Percentiles rank a stretch among this genome's conserved stretches.
phyloP scores from a whole-genome alignment of 2,888 invertebrate species.

The Polylopha cassiicola region DNA sequence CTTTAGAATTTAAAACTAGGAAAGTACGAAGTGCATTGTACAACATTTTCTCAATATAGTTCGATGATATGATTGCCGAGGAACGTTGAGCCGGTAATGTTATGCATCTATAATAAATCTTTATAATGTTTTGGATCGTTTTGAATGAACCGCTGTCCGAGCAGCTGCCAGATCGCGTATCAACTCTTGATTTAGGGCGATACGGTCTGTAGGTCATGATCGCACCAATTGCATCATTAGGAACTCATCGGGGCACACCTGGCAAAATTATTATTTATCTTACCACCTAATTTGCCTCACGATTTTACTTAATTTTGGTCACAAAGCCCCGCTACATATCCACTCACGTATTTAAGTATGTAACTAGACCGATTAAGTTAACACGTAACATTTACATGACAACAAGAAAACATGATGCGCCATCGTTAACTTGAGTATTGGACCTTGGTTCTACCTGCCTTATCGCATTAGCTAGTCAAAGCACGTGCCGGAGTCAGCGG shows the following conservation, averaged over 20 bases:
- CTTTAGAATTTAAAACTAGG: no score
- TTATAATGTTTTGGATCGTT: slow-evolving; percentile 28
- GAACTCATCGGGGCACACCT: slow-evolving; percentile 35
- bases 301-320: no score
- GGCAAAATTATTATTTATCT: slow-evolving; percentile 26
- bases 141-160: slow-evolving; percentile 64
- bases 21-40: no score
- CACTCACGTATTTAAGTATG: slow-evolving; percentile 6
- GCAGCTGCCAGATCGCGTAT: slow-evolving; percentile 56
- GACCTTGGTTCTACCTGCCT: slow-evolving; percentile 41
- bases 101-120: neutral
- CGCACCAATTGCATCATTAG: slow-evolving; percentile 34
- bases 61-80: no score
- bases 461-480: slow-evolving; percentile 56
- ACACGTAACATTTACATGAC: slow-evolving; percentile 28
- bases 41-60: no score
- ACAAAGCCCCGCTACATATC: no score
- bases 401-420: slow-evolving; percentile 27
- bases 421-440: slow-evolving; percentile 35
- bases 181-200: slow-evolving; percentile 50
- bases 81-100: no score
- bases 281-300: slow-evolving; percentile 1
- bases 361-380: slow-evolving; percentile 4
- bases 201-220: slow-evolving; percentile 65
- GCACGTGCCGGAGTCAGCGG: slow-evolving; percentile 46